These are phyloP conservation scores for Drosophila santomea DNA, from an alignment of 1,140 invertebrate genomes.

Conservation along the genomic window DNA sequence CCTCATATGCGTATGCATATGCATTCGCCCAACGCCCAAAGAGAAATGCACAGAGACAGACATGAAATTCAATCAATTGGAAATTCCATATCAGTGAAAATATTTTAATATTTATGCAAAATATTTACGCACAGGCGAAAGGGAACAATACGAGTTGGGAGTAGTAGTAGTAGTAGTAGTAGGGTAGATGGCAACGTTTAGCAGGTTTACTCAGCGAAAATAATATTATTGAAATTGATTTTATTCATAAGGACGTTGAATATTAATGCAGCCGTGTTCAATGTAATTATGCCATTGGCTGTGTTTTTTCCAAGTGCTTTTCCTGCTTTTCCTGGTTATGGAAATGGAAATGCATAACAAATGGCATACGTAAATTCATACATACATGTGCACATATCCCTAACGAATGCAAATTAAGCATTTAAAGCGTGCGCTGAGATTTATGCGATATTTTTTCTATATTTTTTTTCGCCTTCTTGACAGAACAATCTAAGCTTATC, in stretches of 20 bases:
- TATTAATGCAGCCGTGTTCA: slow-evolving; percentile 58
- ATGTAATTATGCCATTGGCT: slow-evolving; percentile 68
- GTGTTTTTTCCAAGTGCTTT: slow-evolving; percentile 12
- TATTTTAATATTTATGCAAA: slow-evolving; percentile 81
- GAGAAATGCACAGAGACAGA: slow-evolving; percentile 23
- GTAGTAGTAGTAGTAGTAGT: not conserved
- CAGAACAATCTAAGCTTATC: slow-evolving; percentile 12
- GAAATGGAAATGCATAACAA: slow-evolving; percentile 50
- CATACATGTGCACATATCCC: not conserved
- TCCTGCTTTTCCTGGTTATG: slow-evolving; percentile 15
- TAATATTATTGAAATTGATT: slow-evolving; percentile 73
- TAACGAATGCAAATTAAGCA: slow-evolving; percentile 37
- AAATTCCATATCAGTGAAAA: slow-evolving; percentile 79
- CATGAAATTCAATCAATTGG: slow-evolving; percentile 73
- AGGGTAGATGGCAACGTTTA: slow-evolving; percentile 1
- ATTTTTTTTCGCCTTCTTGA: slow-evolving; percentile 16
- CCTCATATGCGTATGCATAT: slow-evolving; percentile 46
- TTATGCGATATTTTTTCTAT: slow-evolving; percentile 6
- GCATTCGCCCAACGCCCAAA: slow-evolving; percentile 4
- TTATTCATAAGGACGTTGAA: slow-evolving; percentile 48
- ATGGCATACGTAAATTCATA: slow-evolving; percentile 5
- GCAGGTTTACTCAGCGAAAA: slow-evolving; percentile 41
- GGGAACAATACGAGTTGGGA: not conserved
- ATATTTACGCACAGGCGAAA: slow-evolving; percentile 55
- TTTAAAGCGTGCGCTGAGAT: slow-evolving; percentile 18